Base-by-base conservation (phyloP, 2,888 invertebrate species). In the Caradrina clavipalpis region DNA sequence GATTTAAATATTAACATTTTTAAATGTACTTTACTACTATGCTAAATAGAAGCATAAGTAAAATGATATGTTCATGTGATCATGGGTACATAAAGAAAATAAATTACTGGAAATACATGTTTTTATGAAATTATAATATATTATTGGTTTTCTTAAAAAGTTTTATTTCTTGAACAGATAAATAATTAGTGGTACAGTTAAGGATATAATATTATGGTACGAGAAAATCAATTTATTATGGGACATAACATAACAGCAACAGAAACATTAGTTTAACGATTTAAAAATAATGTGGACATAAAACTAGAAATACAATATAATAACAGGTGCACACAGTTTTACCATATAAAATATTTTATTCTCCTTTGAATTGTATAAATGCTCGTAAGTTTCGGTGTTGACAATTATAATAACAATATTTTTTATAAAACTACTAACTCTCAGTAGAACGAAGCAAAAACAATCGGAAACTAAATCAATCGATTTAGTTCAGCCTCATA, bases 31-130 rank as follows among this genome's bases (percentile, higher is more conserved):
- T 64, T 60, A 55, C 57, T 63, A 78, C 65, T 69, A 65, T 78
- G 69, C 63, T 35, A 63, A 68, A 75, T 72, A 73, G 73, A 66
- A 75, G 68, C 65, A 78, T 69, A 64, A 58, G 51, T 65, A 71
- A 63, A 69, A 72, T 87, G 83, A 83, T 83, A 84, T 86, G 75
- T 75, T 80, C 69, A 83, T 69, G 83, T 77, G 69, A 74, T 74
- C 19, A 68, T 55, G 39, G 69, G 21, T n/a, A 49, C 31, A 4
- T 49, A 35, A 15, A 58, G 6, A 50, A 57, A 50, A 70, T 58
- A 57, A 42, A 63, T 55, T 71, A 74, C 50, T 59, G 57, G 31
- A 51, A n/a, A 53, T 47, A n/a, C 17, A 7, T 59, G 19, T 60
- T 62, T 61, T 58, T 69, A 11, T 53, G 13, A 67, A 76, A 42